Conservation (phyloP, 2,888 invertebrate genomes). For the Harpalus rufipes region DNA sequence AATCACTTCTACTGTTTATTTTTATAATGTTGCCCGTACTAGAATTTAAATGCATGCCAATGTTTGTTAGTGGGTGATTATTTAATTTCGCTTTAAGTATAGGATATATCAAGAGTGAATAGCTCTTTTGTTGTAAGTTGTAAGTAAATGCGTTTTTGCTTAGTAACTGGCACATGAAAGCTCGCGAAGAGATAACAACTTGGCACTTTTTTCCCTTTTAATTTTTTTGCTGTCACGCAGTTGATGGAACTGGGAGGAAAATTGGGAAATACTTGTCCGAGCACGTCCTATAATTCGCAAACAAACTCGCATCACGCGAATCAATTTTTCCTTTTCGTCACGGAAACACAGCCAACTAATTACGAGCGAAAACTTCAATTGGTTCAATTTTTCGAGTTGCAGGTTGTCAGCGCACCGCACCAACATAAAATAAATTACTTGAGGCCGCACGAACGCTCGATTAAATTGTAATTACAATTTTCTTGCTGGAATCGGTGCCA, state of each 20-base stretch:
- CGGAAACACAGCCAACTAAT: constrained; percentile 58
- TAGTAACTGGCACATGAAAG: constrained; percentile 46
- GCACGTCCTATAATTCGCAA: constrained; percentile 48
- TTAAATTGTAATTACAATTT: constrained; percentile 67
- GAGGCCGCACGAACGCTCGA: constrained; percentile 64
- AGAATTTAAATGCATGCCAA: background rate
- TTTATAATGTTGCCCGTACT: background rate
- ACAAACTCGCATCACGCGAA: constrained; percentile 42
- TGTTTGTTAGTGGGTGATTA: background rate
- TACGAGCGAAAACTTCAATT: constrained; percentile 61
- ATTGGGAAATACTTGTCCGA: constrained; percentile 39
- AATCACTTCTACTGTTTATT: too few relatives aligned
- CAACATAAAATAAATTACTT: constrained; percentile 65
- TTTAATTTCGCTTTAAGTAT: background rate
- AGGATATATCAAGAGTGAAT: background rate
- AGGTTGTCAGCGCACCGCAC: constrained; percentile 62
- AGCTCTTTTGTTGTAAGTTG: background rate
- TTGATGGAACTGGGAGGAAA: constrained; percentile 38
- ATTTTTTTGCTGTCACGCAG: constrained; percentile 46
- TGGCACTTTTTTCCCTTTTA: constrained; percentile 42
- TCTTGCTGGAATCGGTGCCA: constrained; percentile 49
- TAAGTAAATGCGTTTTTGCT: constrained; percentile 39
- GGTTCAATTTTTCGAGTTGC: constrained; percentile 65
- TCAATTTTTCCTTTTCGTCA: constrained; percentile 61
- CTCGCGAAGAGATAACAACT: constrained; percentile 30